Base-by-base conservation (phyloP, 30 jellyfish, hydroid and myxozoan species). In the Rhopilema esculentum region DNA sequence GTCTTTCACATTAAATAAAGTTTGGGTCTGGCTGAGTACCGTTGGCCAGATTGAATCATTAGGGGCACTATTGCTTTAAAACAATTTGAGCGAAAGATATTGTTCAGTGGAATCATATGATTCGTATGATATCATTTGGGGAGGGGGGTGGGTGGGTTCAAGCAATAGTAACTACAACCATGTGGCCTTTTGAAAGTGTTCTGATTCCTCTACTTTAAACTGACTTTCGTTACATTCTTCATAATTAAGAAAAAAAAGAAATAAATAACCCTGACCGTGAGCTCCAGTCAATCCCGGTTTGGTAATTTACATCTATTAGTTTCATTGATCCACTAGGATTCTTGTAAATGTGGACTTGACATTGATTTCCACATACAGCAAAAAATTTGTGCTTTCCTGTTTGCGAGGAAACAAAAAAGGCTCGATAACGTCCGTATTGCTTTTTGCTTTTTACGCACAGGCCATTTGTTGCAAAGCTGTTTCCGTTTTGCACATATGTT, bases 361-460 rank as follows among this genome's bases (percentile, higher is more conserved):
- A 61, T 17, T 8, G 23, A 49, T 66, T 81, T 20, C 49, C 49
- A 27, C 76, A 81, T 0, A 81, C 49, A 1, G 83, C 83, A 49
- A 81, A 81, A 31, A 81, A 81, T 25, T 40, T 81, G 40, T 81
- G 91, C 65, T 2, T 67, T 21, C 91, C 91, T 20, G 91, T 49
- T 67, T 81, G 83, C 19, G 83, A 27, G 17, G 91, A 66, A 17
- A 66, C 83, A 53, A 81, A 81, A 64, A 48, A 66, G 0, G 91
- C 91, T n/a, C 89, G 68, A 20, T 24, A 69, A 0, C 89, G 82
- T 15, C 67, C 73, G 49, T 81, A 49, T 63, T 81, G 91, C 12
- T 81, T 25, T 2, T 73, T 40, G 12, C 57, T n/a, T n/a, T n/a
- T 12, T 2, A 22, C 1, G 2, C 21, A 63, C 25, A 72, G 27